Conservation (phyloP, 2,797 vertebrate genomes). For the Schizothorax lantsangensis region DNA sequence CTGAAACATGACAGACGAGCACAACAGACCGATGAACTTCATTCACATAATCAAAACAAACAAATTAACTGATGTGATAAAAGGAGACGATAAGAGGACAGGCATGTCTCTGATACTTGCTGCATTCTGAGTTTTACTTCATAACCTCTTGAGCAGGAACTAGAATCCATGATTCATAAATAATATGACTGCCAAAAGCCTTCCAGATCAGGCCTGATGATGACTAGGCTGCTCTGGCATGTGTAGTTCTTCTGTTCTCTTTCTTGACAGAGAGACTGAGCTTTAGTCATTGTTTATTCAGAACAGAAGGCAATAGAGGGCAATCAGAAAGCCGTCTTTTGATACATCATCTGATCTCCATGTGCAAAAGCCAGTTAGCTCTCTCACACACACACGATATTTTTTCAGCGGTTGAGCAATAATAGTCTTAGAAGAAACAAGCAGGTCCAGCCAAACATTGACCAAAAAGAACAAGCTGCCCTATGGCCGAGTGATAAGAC, state of each 20-base stretch:
- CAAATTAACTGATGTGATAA: not conserved
- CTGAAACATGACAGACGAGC: not conserved
- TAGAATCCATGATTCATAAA: slow-evolving; percentile 21
- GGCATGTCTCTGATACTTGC: not conserved
- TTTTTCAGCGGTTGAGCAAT: slow-evolving; percentile 33
- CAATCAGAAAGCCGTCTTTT: slow-evolving; percentile 7
- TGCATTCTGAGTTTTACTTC: not conserved
- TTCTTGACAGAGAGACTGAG: not conserved
- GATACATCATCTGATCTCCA: slow-evolving; percentile 56
- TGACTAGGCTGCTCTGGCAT: slow-evolving; percentile 19
- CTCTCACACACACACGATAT: not conserved
- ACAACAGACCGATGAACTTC: slow-evolving; percentile 23
- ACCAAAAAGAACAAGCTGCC: slow-evolving; percentile 1
- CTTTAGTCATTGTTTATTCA: slow-evolving; percentile 35
- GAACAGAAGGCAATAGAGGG: slow-evolving; percentile 19
- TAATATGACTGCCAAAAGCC: not conserved
- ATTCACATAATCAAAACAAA: not conserved
- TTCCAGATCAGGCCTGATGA: not conserved
- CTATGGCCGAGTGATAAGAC: slow-evolving; percentile 31
- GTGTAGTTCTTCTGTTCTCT: not conserved
- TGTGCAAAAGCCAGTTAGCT: slow-evolving; percentile 36
- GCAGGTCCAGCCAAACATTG: slow-evolving; percentile 29
- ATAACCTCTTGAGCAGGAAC: not conserved
- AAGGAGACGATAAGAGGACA: not conserved
- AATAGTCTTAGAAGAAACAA: slow-evolving; percentile 20